phyloP scores from a whole-genome alignment of 2,797 vertebrate species.

The Brotogeris chrysoptera region DNA sequence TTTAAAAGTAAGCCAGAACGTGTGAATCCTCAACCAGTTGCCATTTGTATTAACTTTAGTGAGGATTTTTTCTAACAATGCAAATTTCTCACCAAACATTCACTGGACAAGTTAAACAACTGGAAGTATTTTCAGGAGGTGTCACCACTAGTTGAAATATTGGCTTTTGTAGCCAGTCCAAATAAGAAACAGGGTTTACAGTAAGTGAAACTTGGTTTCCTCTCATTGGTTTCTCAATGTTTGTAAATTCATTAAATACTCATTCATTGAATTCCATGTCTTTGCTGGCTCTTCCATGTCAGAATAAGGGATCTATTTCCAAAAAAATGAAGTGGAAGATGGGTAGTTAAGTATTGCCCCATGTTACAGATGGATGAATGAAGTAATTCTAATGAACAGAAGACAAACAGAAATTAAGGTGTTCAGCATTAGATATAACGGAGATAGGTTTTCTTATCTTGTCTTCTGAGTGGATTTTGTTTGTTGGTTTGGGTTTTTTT shows the following conservation, averaged over 20 bases:
- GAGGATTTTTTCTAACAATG: background rate
- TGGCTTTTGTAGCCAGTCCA: background rate
- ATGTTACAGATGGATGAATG: background rate
- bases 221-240: background rate
- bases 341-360: background rate
- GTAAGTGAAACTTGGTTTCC: background rate
- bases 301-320: background rate
- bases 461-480: background rate
- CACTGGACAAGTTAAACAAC: background rate
- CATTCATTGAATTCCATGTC: background rate
- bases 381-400: background rate
- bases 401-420: background rate
- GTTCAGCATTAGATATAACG: background rate
- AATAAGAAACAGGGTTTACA: background rate
- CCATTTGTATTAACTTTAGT: background rate
- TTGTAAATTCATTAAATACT: background rate
- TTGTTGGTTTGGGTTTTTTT: background rate
- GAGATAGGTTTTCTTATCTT: background rate
- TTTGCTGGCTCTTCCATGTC: background rate
- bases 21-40: background rate
- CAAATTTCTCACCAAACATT: background rate
- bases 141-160: background rate
- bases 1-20: background rate
- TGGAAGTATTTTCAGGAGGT: background rate
- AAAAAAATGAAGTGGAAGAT: background rate